A percentile compares a stretch with the other conserved stretches of the same genome.
Conservation (phyloP, 2,888 invertebrate genomes). For the Acronicta alni region DNA sequence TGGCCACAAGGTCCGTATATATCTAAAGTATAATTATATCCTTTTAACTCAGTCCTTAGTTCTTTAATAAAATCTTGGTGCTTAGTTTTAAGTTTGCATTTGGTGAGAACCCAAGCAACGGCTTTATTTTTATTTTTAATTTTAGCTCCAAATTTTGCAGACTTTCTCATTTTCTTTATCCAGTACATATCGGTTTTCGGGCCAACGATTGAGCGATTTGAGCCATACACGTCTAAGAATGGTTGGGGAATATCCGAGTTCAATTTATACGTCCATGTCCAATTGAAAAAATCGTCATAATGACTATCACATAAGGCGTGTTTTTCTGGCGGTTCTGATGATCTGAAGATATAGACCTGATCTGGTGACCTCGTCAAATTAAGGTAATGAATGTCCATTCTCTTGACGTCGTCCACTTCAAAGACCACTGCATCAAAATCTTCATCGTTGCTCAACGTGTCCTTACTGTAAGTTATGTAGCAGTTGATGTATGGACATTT, state of each 20-base stretch:
- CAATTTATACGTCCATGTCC: constrained; percentile 83
- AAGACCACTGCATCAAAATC: constrained; percentile 80
- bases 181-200: constrained; percentile 69
- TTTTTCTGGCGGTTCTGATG: constrained; percentile 71
- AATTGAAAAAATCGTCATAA: constrained; percentile 80
- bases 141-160: constrained; percentile 48
- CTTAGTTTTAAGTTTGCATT: constrained; percentile 71
- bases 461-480: constrained; percentile 75
- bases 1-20: constrained; percentile 74
- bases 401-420: constrained; percentile 66
- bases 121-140: constrained; percentile 70
- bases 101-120: constrained; percentile 74
- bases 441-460: constrained; percentile 61
- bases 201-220: constrained; percentile 67
- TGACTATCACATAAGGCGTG: constrained; percentile 71
- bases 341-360: constrained; percentile 79
- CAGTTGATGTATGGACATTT: constrained; percentile 79
- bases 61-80: constrained; percentile 70
- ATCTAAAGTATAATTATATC: constrained; percentile 75
- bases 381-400: constrained; percentile 56
- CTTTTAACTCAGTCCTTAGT: constrained; percentile 67
- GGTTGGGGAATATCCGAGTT: constrained; percentile 78
- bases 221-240: constrained; percentile 70
- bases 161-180: constrained; percentile 67
- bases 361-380: constrained; percentile 66